Percentiles rank a stretch among this genome's conserved stretches.
These are phyloP conservation scores for Drosophila vallismaia DNA, from an alignment of 2,888 invertebrate genomes.

Conservation along the genomic window DNA sequence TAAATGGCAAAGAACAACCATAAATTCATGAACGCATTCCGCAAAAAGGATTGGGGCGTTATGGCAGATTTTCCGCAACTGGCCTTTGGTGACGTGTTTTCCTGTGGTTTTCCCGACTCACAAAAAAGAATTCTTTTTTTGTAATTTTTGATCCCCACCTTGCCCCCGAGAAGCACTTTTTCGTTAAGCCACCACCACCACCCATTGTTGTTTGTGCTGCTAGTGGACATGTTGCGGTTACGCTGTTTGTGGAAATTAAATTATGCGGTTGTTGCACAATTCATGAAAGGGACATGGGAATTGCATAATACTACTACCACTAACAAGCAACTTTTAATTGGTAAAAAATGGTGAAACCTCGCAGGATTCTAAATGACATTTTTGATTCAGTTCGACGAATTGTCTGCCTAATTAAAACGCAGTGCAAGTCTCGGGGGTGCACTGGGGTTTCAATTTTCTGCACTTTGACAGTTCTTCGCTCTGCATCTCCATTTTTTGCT, in stretches of 20 bases:
- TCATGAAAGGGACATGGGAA: conserved; percentile 21
- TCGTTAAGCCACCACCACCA: conserved; percentile 14
- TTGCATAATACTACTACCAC: conserved; percentile 22
- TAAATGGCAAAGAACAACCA: conserved; percentile 56
- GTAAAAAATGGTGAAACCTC: conserved; percentile 13
- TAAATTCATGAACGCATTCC: conserved; percentile 61
- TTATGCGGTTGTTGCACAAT: conserved; percentile 63
- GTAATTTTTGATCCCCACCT: conserved; percentile 10
- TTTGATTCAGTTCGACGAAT: conserved; percentile 30
- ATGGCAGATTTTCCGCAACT: conserved; percentile 20
- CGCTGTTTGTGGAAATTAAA: conserved; percentile 70
- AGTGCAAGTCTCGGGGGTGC: neutral
- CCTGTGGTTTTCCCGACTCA: conserved; percentile 43
- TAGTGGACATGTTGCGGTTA: conserved; percentile 67
- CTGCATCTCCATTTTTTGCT: conserved; percentile 9
- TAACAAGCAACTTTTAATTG: conserved; percentile 39
- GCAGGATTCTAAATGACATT: conserved; percentile 6
- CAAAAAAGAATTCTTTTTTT: neutral
- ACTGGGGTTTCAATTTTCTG: conserved; percentile 25
- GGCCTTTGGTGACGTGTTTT: conserved; percentile 67
- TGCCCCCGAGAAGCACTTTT: conserved; percentile 10
- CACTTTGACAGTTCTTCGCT: conserved; percentile 27
- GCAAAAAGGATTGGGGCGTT: neutral
- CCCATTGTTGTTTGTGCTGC: conserved; percentile 17
- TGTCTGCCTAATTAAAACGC: conserved; percentile 38